Evolutionary conservation across 2,888 invertebrate genomes (phyloP).

Genomic region (Ennomos erosarius): DNA sequence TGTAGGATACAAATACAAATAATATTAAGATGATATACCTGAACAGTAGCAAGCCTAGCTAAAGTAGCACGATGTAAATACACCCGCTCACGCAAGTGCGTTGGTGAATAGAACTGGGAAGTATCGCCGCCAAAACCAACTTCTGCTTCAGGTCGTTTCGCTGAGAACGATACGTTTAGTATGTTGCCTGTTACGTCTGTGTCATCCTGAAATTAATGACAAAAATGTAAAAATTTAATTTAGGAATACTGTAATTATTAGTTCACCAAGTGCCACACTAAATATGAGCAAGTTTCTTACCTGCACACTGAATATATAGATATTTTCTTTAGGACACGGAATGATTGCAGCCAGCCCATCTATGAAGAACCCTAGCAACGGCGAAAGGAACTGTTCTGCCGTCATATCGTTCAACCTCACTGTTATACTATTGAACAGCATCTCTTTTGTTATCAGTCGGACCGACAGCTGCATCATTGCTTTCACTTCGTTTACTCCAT

Average conservation of each 20-base stretch:
- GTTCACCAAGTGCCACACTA: too few species aligned
- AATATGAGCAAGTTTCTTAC: slow-evolving; percentile 58
- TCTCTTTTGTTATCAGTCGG: slow-evolving; percentile 95
- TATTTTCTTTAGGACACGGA: slow-evolving; percentile 96
- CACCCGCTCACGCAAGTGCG: slow-evolving; percentile 96
- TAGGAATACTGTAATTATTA: too few species aligned
- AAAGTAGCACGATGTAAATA: slow-evolving; percentile 95
- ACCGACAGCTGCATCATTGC: slow-evolving; percentile 97
- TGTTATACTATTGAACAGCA: slow-evolving; percentile 97
- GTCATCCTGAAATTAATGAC: slow-evolving; percentile 87
- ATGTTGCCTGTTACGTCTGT: slow-evolving; percentile 95
- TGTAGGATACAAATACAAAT: background rate
- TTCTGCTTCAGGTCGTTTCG: slow-evolving; percentile 91
- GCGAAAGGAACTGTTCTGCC: slow-evolving; percentile 95
- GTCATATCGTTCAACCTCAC: slow-evolving; percentile 97
- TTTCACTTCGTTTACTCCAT: slow-evolving; percentile 97
- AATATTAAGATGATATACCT: slow-evolving; percentile 69
- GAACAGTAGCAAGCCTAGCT: slow-evolving; percentile 94
- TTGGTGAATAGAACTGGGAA: slow-evolving; percentile 92
- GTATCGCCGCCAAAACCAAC: slow-evolving; percentile 83
- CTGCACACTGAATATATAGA: slow-evolving; percentile 96
- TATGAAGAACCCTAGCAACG: slow-evolving; percentile 93
- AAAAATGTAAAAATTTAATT: background rate
- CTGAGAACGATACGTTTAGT: slow-evolving; percentile 97
- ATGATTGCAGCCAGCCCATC: slow-evolving; percentile 96